Evolutionary conservation across 2,113 vertebrate species (phyloP).

Genomic region (Acrocephalus arundinaceus): DNA sequence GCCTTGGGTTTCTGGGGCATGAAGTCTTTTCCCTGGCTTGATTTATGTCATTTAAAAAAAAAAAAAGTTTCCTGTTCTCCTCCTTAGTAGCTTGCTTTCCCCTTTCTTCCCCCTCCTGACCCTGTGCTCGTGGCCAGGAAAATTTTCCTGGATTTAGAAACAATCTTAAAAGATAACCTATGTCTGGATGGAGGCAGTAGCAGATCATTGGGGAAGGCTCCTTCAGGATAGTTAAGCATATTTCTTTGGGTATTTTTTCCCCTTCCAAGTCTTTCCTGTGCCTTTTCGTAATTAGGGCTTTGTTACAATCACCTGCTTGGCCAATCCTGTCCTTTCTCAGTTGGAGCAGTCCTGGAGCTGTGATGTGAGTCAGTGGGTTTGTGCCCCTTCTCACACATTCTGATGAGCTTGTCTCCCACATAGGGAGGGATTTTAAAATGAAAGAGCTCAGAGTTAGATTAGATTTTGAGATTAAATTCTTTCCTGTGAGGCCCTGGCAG

Average conservation of each 20-base stretch:
- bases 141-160: neutral
- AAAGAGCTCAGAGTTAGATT: neutral
- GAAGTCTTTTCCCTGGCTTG: neutral
- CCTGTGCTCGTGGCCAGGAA: neutral
- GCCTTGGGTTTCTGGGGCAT: slow-evolving; percentile 19
- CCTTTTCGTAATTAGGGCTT: neutral
- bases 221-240: neutral
- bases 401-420: rapidly evolving
- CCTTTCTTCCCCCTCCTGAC: neutral
- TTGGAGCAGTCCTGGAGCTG: neutral
- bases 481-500: neutral
- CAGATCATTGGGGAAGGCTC: rapidly evolving
- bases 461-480: neutral
- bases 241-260: neutral
- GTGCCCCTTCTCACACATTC: neutral
- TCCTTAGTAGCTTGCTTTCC: neutral
- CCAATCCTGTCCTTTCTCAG: neutral
- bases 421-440: neutral
- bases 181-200: neutral
- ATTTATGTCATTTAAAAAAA: neutral
- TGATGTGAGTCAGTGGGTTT: neutral
- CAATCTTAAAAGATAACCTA: neutral
- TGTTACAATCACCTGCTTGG: neutral
- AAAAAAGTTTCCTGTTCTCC: neutral
- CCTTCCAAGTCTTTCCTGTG: neutral